Evolutionary conservation across 2,797 vertebrate species (phyloP).

Genomic region (Apogon talboti): DNA sequence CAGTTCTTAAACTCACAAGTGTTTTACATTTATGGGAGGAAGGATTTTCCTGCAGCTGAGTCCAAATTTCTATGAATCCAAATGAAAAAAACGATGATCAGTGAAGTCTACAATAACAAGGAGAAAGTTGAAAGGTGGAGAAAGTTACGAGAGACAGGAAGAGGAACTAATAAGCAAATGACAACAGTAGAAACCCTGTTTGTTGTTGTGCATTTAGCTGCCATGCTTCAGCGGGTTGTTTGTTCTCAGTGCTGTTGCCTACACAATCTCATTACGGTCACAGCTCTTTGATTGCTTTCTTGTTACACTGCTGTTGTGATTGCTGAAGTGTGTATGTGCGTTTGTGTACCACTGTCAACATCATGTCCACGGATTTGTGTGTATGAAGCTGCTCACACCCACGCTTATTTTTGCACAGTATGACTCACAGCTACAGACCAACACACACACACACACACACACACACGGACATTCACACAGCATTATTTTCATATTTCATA

Average conservation of each 20-base stretch:
- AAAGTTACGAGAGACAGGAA: neutral
- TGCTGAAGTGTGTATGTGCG: constrained; percentile 12
- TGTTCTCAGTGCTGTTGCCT: constrained; percentile 20
- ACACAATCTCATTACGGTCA: constrained; percentile 43
- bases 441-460: constrained; percentile 18
- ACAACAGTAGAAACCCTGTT: constrained; percentile 1
- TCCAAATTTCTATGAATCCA: neutral
- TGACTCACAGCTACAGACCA: constrained; percentile 54
- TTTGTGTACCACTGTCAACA: constrained; percentile 18
- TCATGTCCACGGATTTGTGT: constrained; percentile 23
- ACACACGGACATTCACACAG: constrained; percentile 14
- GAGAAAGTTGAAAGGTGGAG: neutral
- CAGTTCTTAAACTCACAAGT: too few species aligned
- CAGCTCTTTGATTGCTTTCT: constrained; percentile 37
- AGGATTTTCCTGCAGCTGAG: too few species aligned
- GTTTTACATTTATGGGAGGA: too few species aligned
- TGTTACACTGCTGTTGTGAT: constrained; percentile 24
- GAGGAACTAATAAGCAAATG: neutral
- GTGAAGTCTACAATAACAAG: neutral
- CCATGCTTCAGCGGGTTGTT: constrained; percentile 10
- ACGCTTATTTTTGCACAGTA: constrained; percentile 19
- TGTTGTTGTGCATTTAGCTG: neutral
- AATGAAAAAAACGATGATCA: neutral
- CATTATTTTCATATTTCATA: constrained; percentile 21
- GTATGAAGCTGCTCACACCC: constrained; percentile 21